Conservation (phyloP, 2,888 invertebrate species). For the Therioaphis trifolii region DNA sequence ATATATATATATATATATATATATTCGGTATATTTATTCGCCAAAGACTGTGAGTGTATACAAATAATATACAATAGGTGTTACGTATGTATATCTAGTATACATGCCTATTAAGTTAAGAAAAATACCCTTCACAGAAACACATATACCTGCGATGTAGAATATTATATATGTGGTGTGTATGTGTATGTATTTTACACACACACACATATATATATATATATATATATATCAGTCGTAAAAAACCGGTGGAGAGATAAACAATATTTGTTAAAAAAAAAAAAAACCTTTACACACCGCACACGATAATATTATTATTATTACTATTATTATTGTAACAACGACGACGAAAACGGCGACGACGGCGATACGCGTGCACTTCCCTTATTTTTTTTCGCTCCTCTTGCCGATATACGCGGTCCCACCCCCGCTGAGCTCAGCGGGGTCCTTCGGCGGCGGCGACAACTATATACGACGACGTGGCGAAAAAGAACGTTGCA, state of each 20-base stretch:
- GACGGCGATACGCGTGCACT: slow-evolving; percentile 22
- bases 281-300: slow-evolving; percentile 28
- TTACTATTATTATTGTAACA: neutral
- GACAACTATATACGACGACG: neutral
- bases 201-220: slow-evolving; percentile 28
- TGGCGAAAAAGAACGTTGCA: slow-evolving; percentile 40
- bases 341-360: neutral
- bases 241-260: slow-evolving; percentile 44
- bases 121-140: too few relatives aligned
- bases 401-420: neutral
- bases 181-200: neutral
- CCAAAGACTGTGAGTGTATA: too few relatives aligned
- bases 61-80: too few relatives aligned
- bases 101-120: too few relatives aligned
- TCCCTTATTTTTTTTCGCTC: slow-evolving; percentile 41
- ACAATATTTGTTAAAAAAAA: slow-evolving; percentile 44
- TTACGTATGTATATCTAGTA: too few relatives aligned
- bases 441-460: slow-evolving; percentile 40
- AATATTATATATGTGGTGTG: too few relatives aligned
- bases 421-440: slow-evolving; percentile 29
- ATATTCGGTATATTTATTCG: too few relatives aligned
- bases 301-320: slow-evolving; percentile 45
- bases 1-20: too few relatives aligned
- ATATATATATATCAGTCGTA: neutral
- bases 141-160: too few relatives aligned